Conservation (phyloP, 2,888 invertebrate genomes). For the Drosophila barbarae region DNA sequence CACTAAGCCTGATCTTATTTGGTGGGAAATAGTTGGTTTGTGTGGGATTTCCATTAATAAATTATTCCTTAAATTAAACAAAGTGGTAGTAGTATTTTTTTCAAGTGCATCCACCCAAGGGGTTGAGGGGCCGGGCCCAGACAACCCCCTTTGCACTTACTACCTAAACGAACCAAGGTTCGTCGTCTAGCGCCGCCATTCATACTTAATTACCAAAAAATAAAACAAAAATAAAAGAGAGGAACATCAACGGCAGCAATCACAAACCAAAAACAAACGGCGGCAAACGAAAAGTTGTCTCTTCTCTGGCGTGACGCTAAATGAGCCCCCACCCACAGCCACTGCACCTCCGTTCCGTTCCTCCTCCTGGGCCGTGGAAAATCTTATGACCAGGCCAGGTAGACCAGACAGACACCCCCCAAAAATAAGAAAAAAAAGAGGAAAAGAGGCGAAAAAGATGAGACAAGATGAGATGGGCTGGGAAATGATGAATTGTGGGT, state of each 20-base stretch:
- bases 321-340: constrained; percentile 39
- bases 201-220: constrained; percentile 72
- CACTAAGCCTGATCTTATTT: not conserved
- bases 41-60: not conserved
- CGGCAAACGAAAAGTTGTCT: constrained; percentile 39
- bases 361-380: constrained; percentile 23
- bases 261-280: constrained; percentile 25
- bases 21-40: not conserved
- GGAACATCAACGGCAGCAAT: constrained; percentile 24
- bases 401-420: constrained; percentile 53
- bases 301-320: constrained; percentile 68
- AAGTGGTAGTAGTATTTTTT: not conserved
- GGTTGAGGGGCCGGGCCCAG: constrained; percentile 5
- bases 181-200: constrained; percentile 72
- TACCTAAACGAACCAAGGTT: constrained; percentile 44
- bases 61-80: not conserved
- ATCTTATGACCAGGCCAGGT: constrained; percentile 68
- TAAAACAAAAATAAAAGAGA: constrained; percentile 23
- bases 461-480: constrained; percentile 24
- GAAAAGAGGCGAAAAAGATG: constrained; percentile 12
- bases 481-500: constrained; percentile 69
- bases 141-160: constrained; percentile 38
- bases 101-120: constrained; percentile 1
- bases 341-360: constrained; percentile 3
- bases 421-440: not conserved